Percentiles rank a stretch among this genome's conserved stretches.
These are phyloP conservation scores for Macaca fascicularis DNA, from an alignment of 2,113 vertebrate genomes.

Conservation along the genomic window DNA sequence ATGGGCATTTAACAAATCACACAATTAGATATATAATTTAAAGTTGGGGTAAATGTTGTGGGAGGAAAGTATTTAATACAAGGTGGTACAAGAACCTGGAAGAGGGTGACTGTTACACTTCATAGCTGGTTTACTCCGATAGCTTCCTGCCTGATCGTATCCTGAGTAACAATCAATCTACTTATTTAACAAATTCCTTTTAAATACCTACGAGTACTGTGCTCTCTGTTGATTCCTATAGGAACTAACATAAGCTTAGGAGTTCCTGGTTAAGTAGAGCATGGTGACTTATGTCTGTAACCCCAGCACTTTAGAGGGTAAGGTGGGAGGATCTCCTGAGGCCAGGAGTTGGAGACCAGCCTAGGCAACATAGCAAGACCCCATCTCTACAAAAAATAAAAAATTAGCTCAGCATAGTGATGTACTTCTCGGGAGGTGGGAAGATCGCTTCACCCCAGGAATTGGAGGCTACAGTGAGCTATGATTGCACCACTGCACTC, in stretches of 20 bases:
- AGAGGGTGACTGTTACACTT: not conserved
- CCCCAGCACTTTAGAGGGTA: too few relatives aligned
- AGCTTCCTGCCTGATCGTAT: not conserved
- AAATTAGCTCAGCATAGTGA: too few relatives aligned
- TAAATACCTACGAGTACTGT: not conserved
- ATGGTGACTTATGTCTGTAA: too few relatives aligned
- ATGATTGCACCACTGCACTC: too few relatives aligned
- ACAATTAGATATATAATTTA: not conserved
- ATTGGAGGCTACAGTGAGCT: too few relatives aligned
- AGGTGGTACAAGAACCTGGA: not conserved
- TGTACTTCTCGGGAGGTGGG: too few relatives aligned
- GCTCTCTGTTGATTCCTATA: not conserved
- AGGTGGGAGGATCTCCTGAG: too few relatives aligned
- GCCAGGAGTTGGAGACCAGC: too few relatives aligned
- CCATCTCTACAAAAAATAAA: too few relatives aligned
- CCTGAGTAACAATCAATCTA: not conserved
- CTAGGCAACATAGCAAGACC: too few relatives aligned
- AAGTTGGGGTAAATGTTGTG: not conserved
- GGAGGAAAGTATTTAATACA: not conserved
- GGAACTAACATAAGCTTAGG: constrained; percentile 3
- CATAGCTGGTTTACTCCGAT: not conserved
- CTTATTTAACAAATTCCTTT: constrained; percentile 2
- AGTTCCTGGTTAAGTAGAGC: not conserved
- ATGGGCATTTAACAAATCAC: not conserved
- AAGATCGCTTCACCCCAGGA: too few relatives aligned